phyloP scores from a whole-genome alignment of 30 jellyfish, hydroid and myxozoan species.

The Turritopsis rubra region DNA sequence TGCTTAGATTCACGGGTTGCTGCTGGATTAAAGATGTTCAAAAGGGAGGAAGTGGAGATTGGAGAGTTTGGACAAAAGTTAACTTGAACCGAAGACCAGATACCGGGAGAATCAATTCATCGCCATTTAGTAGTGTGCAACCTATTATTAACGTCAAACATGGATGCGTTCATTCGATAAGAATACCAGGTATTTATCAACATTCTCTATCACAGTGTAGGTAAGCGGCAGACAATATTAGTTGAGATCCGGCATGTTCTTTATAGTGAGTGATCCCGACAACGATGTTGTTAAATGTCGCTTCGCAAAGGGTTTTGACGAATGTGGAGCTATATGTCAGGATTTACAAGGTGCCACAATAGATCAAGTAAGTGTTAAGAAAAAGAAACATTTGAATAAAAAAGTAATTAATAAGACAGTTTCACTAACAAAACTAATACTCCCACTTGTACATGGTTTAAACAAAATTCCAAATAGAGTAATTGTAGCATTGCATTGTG shows the following conservation, averaged over 20 bases:
- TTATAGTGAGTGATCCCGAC: slow-evolving; percentile 39
- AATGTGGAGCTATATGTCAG: slow-evolving; percentile 27
- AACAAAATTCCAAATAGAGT: too few species aligned
- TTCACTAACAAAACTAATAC: too few species aligned
- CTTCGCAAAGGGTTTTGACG: slow-evolving; percentile 8
- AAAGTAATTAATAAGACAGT: too few species aligned
- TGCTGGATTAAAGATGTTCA: neutral
- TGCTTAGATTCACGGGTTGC: slow-evolving; percentile 7
- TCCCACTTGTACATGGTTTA: too few species aligned
- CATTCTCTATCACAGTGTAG: too few species aligned
- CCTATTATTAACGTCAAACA: neutral
- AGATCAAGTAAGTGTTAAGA: neutral
- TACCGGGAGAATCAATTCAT: neutral
- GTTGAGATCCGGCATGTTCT: neutral
- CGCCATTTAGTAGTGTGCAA: slow-evolving; percentile 2
- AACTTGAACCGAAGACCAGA: slow-evolving; percentile 2
- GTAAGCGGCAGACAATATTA: too few species aligned
- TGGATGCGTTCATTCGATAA: neutral
- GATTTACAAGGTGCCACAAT: slow-evolving; percentile 9
- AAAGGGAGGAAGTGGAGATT: slow-evolving; percentile 4
- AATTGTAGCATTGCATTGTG: too few species aligned
- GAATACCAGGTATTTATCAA: slow-evolving; percentile 7
- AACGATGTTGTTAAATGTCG: slow-evolving; percentile 34
- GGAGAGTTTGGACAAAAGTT: slow-evolving; percentile 13
- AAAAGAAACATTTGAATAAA: too few species aligned